Base-by-base conservation (phyloP, 2,888 invertebrate species). In the Marronus borbonicus region DNA sequence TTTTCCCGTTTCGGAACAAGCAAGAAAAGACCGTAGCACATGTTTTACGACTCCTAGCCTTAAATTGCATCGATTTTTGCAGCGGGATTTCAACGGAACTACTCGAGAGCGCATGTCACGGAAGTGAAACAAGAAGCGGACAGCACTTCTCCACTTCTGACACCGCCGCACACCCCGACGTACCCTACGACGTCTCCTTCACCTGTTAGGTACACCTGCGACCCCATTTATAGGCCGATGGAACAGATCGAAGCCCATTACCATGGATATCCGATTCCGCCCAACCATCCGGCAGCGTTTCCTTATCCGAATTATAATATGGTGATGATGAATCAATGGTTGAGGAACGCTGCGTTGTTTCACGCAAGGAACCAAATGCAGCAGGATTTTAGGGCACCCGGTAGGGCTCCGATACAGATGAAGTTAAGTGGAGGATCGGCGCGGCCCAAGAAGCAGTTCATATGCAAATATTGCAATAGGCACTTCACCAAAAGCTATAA, bases 401-500 rank as follows among this genome's bases (percentile, higher is more conserved):
- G 90, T 79, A 89, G 90, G 78, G 86, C 86, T 52, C 91, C 89
- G 83, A 76, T 90, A 69, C 92, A 92, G 64, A 89, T 91, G 0
- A 84, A 84, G 28, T 75, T 84, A 90, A 69, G 83, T 83, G 85
- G 90, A 89, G 83, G 90, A 90, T 49, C 86, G 36, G 83, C 87
- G 2, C 90, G 94, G 81, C 94, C 94, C 66, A 94, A 94, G 88
- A 94, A 94, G 84, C 94, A 98, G 89, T 98, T 98, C 90, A 98
- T 99, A 86, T 99, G 98, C 92, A 97, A 97, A 90, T 98, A 95
- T 89, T 99, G 99, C 90, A 95, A 96, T 87, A 93, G 98, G 52
- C 97, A 98, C 87, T 99, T 99, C 90, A 98, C 98, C 82, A 99
- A 99, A 89, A 97, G 97, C 69, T 99, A 99, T 91, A 99, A 99